These are phyloP conservation scores for Bostrychus sinensis DNA, from an alignment of 2,113 vertebrate genomes.

Conservation along the genomic window DNA sequence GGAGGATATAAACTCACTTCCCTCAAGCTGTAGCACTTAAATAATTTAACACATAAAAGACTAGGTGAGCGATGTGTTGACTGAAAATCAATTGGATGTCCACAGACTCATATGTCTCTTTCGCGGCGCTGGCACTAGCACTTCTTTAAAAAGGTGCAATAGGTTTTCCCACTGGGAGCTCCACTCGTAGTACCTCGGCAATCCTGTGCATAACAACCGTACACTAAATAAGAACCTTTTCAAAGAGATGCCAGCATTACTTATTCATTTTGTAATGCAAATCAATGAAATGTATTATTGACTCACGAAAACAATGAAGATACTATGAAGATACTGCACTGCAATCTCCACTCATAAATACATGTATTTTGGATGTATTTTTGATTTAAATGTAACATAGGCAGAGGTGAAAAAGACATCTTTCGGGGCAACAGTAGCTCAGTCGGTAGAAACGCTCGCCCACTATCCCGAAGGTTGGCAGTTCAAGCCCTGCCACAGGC, in stretches of 20 bases:
- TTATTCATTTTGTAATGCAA: not conserved
- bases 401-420: no score
- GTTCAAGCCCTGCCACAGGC: no score
- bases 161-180: slow-evolving; percentile 54
- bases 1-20: slow-evolving; percentile 65
- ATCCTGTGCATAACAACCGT: slow-evolving; percentile 28
- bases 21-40: slow-evolving; percentile 63
- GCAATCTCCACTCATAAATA: not conserved
- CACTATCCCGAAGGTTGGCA: no score
- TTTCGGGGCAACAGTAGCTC: no score
- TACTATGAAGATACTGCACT: slow-evolving; percentile 7
- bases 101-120: slow-evolving; percentile 65
- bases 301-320: slow-evolving; percentile 9
- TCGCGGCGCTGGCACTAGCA: slow-evolving; percentile 52
- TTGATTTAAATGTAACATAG: no score
- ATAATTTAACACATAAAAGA: slow-evolving; percentile 76
- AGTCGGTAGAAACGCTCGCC: no score
- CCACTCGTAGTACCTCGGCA: slow-evolving; percentile 26
- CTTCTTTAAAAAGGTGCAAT: slow-evolving; percentile 59
- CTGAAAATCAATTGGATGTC: slow-evolving; percentile 76
- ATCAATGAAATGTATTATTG: slow-evolving; percentile 14
- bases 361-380: no score
- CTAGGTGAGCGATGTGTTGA: slow-evolving; percentile 73
- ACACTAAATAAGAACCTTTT: slow-evolving; percentile 12
- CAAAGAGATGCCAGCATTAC: slow-evolving; percentile 5